Evolutionary conservation across 1,140 invertebrate species (phyloP).

Genomic region (Listronotus bonariensis): DNA sequence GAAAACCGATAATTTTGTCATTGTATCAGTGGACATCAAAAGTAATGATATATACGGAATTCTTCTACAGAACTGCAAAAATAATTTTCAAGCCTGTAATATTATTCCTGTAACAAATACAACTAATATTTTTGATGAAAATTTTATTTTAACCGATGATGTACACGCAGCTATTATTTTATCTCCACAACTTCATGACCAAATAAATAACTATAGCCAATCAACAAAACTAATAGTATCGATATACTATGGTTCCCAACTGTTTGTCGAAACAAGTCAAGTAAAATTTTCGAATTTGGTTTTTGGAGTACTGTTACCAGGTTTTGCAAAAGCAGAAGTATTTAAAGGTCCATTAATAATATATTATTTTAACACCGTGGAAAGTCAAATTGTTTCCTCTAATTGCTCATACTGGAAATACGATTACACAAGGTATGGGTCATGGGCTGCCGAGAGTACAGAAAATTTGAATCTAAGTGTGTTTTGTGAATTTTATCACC

Average conservation of each 20-base stretch:
- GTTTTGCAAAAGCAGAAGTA: constrained; percentile 7
- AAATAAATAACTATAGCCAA: constrained; percentile 14
- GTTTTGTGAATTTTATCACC: constrained; percentile 26
- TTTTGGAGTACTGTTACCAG: constrained; percentile 24
- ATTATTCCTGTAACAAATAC: constrained; percentile 2
- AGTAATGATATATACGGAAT: constrained; percentile 3
- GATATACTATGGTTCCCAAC: constrained; percentile 23
- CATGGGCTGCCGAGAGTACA: constrained; percentile 15
- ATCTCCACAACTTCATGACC: constrained; percentile 12
- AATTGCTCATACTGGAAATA: constrained; percentile 39
- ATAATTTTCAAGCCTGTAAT: not conserved
- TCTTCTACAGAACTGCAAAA: constrained; percentile 13
- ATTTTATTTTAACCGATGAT: not conserved
- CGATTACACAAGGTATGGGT: not conserved
- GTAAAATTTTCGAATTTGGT: constrained; percentile 13
- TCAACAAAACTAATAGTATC: constrained; percentile 21
- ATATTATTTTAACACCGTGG: constrained; percentile 6
- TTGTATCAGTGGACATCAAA: constrained; percentile 3
- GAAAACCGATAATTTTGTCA: constrained; percentile 12
- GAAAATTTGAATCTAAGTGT: not conserved
- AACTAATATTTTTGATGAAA: not conserved
- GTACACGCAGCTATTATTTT: constrained; percentile 15
- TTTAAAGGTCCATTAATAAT: constrained; percentile 23
- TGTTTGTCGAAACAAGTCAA: constrained; percentile 14
- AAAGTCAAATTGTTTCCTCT: not conserved